Base-by-base conservation (phyloP, 2,888 invertebrate species). In the Isoperla grammatica region DNA sequence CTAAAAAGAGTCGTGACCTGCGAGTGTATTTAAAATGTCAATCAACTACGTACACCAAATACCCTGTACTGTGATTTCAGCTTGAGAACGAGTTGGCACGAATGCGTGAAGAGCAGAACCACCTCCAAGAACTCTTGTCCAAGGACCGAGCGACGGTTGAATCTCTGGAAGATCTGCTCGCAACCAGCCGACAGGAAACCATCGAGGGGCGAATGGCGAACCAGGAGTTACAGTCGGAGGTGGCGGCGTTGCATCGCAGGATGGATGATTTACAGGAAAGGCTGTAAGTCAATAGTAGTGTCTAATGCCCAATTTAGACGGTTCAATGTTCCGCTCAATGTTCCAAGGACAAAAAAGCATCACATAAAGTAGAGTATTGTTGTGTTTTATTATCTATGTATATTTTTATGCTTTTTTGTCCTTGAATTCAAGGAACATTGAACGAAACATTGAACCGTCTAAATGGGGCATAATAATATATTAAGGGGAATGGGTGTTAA, bases 211-310 rank as follows among this genome's bases (percentile, higher is more conserved):
- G 83, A 68, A 68, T 84, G 42, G 75, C 78, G 12, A 78, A 85
- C 69, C 83, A 86, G 68, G 85, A 86, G 73, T 76, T 86, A 29
- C 81, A 83, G 64, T 75, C 78, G 56, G 85, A 86, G 73, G 78
- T 85, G 20, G 43, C 6, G 23, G 17, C 50, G 17, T 71, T 85
- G 62, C 61, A 81, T 67, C 75, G 78, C 40, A 79, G 78, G 69
- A 73, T 83, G 11, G 68, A 71, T 11, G 79, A 79, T 29, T 70
- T 81, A n/a, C 77, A 79, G 64, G 70, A 69, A 17, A 76, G 75
- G 73, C 69, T 81, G 81, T 81, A 73, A 78, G 77, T 72, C 35
- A 29, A 29, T 29, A 29, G 29, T 29, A 29, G 29, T 29, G 4
- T n/a, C 9, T 13, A 54, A n/a, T n/a, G n/a, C n/a, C n/a, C n/a